Base-by-base conservation (phyloP, 2,888 invertebrate genomes). In the Polydrusus cervinus region DNA sequence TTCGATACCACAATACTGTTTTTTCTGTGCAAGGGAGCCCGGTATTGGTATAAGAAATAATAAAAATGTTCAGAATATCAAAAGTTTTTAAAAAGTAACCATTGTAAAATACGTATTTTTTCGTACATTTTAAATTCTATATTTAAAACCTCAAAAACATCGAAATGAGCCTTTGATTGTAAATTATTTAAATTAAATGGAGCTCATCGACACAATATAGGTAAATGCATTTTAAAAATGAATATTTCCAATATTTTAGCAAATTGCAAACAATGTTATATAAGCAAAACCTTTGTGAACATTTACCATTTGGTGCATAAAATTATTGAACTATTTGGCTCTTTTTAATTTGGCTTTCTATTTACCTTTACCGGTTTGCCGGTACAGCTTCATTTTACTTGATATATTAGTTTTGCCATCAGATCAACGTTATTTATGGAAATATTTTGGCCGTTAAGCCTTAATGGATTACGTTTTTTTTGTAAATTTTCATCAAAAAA, bases 201-300 rank as follows among this genome's bases (percentile, higher is more conserved):
- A 9, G 8, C 34, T 34, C 34, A 34, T 10, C 5, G 8, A 34
- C 8, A 34, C 34, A 7, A 7, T 30, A 30, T 30, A 7, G 3
- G 34, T 34, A 34, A 34, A 34, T 8, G 34, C 8, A 47, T 51
- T 51, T 51, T 11, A 51, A 51, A 49, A 49, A 9, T 16, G 6
- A 16, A 13, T 20, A 25, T 20, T 25, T 25, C 45, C 45, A 62
- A 18, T 62, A 62, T 62, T 62, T 62, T 20, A 45, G 20, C 1
- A 62, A n/a, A 62, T 25, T 62, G 47, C 16, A 43, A 62, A 45
- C 62, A 62, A 20, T 62, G 62, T 62, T 64, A 30, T 47, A 49
- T 43, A 9, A 3, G 16, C 38, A 51, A 45, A 45, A 40, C 43
- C 61, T 43, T 61, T 61, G 61, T 61, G n/a, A 25, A 14, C 20